Base-by-base conservation (phyloP, 1,140 invertebrate species). In the Lepidostoma basale region DNA sequence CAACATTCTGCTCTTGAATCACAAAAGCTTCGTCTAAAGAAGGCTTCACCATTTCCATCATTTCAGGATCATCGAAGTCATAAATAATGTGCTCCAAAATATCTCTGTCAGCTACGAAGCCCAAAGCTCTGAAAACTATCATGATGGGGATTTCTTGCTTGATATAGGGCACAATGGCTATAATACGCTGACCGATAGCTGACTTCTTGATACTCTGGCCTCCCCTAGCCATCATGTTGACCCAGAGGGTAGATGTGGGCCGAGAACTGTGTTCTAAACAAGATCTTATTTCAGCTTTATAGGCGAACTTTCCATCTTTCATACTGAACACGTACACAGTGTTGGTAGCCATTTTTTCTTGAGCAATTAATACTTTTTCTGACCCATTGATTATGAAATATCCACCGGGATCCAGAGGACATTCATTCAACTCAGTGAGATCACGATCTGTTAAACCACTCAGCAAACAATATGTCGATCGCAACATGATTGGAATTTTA, bases 31-130 rank as follows among this genome's bases (percentile, higher is more conserved):
- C 98, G 84, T 99, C 98, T 44, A 99, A 82, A 0, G 96, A 98
- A 3, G 98, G 98, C 81, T 99, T 99, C 0, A 94, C 96, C 96
- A 99, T 98, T 87, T 99, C 98, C 96, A 99, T 99, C 96, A 99
- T 98, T 86, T 99, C 97, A 22, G 95, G 96, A 84, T 99, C 97
- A 81, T 98, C 94, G 84, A 98, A 98, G 75, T 99, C 97, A 80
- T 99, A 99, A 75, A 99, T 98, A 62, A 99, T 98, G 76, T 99
- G 97, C 77, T 99, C 98, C 5, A 99, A 83, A 75, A 99, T 99
- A 83, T 99, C 98, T 75, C 98, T 86, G 82, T 99, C 98, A 20
- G 97, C 97, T 33, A 99, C 98, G 84, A 99, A 99, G 16, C 98
- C 98, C 18, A 98, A 82, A 22, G 97, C 97, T 76, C 92, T 84